Percentiles rank a stretch among this genome's conserved stretches.
These are phyloP conservation scores for Polymixis flavicincta DNA, from an alignment of 2,888 invertebrate species.

Conservation along the genomic window DNA sequence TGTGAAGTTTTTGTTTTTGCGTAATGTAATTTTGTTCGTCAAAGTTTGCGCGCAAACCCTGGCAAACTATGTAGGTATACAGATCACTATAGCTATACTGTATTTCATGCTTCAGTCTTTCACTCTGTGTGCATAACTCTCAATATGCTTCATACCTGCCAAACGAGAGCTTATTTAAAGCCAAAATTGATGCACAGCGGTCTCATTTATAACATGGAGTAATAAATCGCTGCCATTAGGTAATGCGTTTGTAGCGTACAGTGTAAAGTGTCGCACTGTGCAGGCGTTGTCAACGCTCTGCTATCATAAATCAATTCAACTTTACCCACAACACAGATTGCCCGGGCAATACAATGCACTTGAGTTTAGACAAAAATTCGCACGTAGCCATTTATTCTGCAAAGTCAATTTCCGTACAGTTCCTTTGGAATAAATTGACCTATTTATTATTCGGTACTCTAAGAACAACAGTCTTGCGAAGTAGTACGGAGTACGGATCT, in stretches of 20 bases:
- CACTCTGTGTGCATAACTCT: conserved; percentile 23
- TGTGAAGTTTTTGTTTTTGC: conserved; percentile 9
- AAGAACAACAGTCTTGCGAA: conserved; percentile 34
- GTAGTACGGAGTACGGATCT: conserved; percentile 23
- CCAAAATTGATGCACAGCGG: conserved; percentile 44
- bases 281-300: conserved; percentile 49
- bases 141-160: conserved; percentile 29
- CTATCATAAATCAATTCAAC: conserved; percentile 61
- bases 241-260: conserved; percentile 41
- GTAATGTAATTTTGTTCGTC: neutral
- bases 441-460: conserved; percentile 36
- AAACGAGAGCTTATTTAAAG: conserved; percentile 53
- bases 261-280: conserved; percentile 42
- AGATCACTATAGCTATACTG: too few relatives aligned
- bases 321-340: conserved; percentile 47
- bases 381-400: conserved; percentile 22
- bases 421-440: conserved; percentile 41
- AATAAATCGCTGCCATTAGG: conserved; percentile 58
- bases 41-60: conserved; percentile 1
- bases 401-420: conserved; percentile 32
- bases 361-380: conserved; percentile 18
- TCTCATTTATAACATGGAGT: conserved; percentile 44
- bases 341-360: conserved; percentile 25
- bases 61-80: neutral
- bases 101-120: conserved; percentile 15